Base-by-base conservation (phyloP, 2,797 vertebrate genomes). In the Mico argentatus region DNA sequence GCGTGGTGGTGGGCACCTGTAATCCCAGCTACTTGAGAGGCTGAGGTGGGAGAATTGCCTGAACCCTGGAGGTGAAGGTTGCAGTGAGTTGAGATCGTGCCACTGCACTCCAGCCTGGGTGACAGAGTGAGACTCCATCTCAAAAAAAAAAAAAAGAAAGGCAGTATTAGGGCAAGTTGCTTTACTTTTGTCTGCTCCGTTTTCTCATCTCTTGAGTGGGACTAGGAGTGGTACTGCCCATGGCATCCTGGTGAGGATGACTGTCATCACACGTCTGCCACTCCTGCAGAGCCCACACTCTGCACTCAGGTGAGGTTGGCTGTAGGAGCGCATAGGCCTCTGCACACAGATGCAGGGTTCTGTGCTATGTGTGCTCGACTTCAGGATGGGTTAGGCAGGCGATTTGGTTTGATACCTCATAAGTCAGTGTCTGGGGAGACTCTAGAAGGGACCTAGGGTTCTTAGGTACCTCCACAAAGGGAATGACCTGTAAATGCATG, bases 211-310 rank as follows among this genome's bases (percentile, higher is more conserved):
- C 3, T n/a, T 1, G 13, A 26, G 36, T 19, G 4, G 57, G 36
- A 19, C 91, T 27, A 4, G 26, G 27, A 73, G 44, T 2, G 48
- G 50, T 44, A 15, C 19, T 1, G 10, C 41, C 52, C 3, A 0
- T 4, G 3, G 26, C 3, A 24, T 52, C 33, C 9, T 36, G 14
- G 26, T 14, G 11, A 20, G 39, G 36, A 3, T 14, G 39, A 7
- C 33, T 36, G 12, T 36, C 15, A 33, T 2, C 12, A 30, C 13
- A 15, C 2, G 5, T 17, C 14, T 22, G 0, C 11, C 0, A 0
- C 4, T 81, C 8, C 50, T 8, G 2, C n/a, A 12, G 22, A 70
- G 41, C 20, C 59, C 1, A 9, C 0, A 0, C 4, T 81, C 8
- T 0, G 19, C 4, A 14, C 88, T 83, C 57, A 24, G 46, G 46